These are phyloP conservation scores for Drosophila infuscata DNA, from an alignment of 2,888 invertebrate species.

Conservation along the genomic window DNA sequence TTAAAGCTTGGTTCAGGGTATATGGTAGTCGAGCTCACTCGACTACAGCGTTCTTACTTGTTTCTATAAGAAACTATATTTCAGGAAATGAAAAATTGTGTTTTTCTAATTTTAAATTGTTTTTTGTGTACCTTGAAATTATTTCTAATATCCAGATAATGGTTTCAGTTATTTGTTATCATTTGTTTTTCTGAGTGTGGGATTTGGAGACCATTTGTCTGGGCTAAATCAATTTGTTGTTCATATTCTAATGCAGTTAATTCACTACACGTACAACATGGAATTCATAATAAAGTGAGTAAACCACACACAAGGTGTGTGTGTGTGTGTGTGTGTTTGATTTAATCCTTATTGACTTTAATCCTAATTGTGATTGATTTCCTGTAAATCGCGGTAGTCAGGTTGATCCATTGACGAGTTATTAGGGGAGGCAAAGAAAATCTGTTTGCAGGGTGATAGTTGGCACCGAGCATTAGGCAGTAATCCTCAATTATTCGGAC, in stretches of 20 bases:
- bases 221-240: slow-evolving; percentile 2
- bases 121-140: not conserved
- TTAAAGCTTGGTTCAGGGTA: too few relatives aligned
- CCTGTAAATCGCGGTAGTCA: not conserved
- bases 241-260: slow-evolving; percentile 25
- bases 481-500: slow-evolving; percentile 36
- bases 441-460: slow-evolving; percentile 9
- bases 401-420: not conserved
- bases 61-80: not conserved
- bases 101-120: not conserved
- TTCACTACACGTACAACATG: slow-evolving; percentile 9
- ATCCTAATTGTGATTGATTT: slow-evolving; percentile 53
- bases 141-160: not conserved
- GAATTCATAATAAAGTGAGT: slow-evolving; percentile 41
- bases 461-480: slow-evolving; percentile 22
- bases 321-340: slow-evolving; percentile 6
- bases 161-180: not conserved
- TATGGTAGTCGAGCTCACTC: too few relatives aligned
- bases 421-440: not conserved
- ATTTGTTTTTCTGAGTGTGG: not conserved
- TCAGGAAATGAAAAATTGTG: not conserved
- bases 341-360: slow-evolving; percentile 31
- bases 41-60: too few relatives aligned
- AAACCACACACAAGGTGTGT: slow-evolving; percentile 5
- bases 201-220: not conserved